These are phyloP conservation scores for Papilio aristodemus DNA, from an alignment of 1,140 invertebrate genomes.

Conservation along the genomic window DNA sequence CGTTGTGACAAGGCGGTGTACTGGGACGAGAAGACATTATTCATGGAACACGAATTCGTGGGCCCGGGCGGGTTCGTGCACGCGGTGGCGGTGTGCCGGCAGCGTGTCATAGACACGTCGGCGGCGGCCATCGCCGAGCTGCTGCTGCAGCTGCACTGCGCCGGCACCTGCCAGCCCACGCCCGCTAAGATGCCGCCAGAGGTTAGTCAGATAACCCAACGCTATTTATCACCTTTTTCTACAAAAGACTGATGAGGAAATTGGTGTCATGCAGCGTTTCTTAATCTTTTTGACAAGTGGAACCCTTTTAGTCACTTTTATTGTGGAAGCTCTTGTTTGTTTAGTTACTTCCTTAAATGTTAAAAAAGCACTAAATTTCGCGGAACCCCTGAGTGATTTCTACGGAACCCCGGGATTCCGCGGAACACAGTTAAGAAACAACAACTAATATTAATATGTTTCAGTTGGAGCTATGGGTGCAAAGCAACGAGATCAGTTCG, in stretches of 20 bases:
- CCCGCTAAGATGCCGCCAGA: constrained; percentile 85
- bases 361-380: too few species aligned
- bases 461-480: constrained; percentile 77
- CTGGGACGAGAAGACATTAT: constrained; percentile 92
- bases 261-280: too few species aligned
- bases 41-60: constrained; percentile 93
- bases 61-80: constrained; percentile 90
- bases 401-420: too few species aligned
- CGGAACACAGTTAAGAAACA: too few species aligned
- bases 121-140: constrained; percentile 83
- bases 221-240: too few species aligned
- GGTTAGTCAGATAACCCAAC: constrained; percentile 44
- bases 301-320: too few species aligned
- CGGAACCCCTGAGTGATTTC: too few species aligned
- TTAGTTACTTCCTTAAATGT: too few species aligned
- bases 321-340: too few species aligned
- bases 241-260: too few species aligned
- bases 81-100: constrained; percentile 89
- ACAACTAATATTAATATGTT: too few species aligned
- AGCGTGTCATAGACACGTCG: constrained; percentile 87
- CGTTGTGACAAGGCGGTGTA: constrained; percentile 82
- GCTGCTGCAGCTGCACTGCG: constrained; percentile 84
- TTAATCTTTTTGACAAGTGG: too few species aligned
- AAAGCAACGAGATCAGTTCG: constrained; percentile 75
- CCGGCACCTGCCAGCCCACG: constrained; percentile 84